phyloP scores from a whole-genome alignment of 2,113 vertebrate species.

The Pterophyllum scalare region DNA sequence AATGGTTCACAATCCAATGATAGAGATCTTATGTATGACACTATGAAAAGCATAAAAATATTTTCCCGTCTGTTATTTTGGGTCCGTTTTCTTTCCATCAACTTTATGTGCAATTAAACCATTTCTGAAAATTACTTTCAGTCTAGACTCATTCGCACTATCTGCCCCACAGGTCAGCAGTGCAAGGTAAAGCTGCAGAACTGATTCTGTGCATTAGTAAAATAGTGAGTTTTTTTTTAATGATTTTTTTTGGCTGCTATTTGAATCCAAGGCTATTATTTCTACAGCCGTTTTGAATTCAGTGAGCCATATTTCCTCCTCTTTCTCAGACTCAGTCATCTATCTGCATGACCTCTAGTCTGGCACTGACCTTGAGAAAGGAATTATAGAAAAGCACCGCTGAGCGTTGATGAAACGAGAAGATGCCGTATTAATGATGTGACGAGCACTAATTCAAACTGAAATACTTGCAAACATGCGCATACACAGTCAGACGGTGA shows the following conservation, averaged over 20 bases:
- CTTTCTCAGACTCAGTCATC: constrained; percentile 29
- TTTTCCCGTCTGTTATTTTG: neutral
- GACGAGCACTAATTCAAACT: constrained; percentile 65
- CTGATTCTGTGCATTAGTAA: constrained; percentile 16
- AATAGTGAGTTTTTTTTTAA: neutral
- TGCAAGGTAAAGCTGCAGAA: constrained; percentile 11
- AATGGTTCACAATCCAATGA: too few species aligned
- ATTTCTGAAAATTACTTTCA: neutral
- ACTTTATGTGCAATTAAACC: neutral
- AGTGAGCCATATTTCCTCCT: constrained; percentile 10
- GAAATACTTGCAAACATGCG: constrained; percentile 49
- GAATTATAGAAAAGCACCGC: constrained; percentile 42
- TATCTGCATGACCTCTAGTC: constrained; percentile 37
- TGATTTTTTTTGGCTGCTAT: neutral
- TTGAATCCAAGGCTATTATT: constrained; percentile 20
- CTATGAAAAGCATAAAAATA: neutral
- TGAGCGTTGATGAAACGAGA: constrained; percentile 57
- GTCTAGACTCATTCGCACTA: neutral
- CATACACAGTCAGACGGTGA: neutral
- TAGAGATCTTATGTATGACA: too few species aligned
- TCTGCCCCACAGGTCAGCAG: neutral
- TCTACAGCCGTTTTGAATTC: constrained; percentile 17
- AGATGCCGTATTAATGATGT: constrained; percentile 55
- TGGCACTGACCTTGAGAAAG: constrained; percentile 46
- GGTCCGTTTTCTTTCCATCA: neutral